Conservation (phyloP, 1,140 invertebrate species). For the Drosophila gunungcola region DNA sequence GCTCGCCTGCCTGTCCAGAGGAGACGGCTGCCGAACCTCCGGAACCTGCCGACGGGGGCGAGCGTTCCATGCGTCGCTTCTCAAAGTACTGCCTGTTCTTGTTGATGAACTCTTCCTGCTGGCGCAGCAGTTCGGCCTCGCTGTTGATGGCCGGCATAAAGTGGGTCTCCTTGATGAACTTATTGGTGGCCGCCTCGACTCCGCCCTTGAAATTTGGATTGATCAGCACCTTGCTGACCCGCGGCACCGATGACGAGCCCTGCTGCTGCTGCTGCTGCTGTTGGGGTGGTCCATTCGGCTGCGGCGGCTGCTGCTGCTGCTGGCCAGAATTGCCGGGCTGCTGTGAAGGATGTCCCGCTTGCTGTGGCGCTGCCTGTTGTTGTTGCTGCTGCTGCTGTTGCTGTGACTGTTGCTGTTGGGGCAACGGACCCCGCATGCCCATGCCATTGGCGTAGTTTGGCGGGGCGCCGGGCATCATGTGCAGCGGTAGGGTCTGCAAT, state of each 20-base stretch:
- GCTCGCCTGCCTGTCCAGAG: constrained; percentile 22
- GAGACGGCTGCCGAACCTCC: constrained; percentile 18
- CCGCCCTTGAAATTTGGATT: constrained; percentile 85
- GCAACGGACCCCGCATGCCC: constrained; percentile 63
- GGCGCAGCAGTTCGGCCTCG: constrained; percentile 78
- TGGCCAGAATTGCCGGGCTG: constrained; percentile 20
- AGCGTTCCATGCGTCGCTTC: constrained; percentile 78
- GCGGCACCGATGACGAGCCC: constrained; percentile 42
- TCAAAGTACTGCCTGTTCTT: constrained; percentile 84
- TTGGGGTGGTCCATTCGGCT: constrained; percentile 17
- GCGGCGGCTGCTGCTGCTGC: constrained; percentile 7
- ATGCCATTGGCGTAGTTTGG: constrained; percentile 69
- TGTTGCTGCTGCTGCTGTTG: constrained; percentile 33
- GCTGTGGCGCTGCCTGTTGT: constrained; percentile 12
- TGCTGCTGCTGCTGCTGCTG: constrained; percentile 22
- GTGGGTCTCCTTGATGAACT: constrained; percentile 84
- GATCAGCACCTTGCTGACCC: constrained; percentile 82
- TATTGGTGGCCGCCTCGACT: constrained; percentile 83
- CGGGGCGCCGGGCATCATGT: constrained; percentile 64
- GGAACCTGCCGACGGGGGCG: constrained; percentile 50
- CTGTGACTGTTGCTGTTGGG: constrained; percentile 54
- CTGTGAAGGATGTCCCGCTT: constrained; percentile 3
- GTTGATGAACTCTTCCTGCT: constrained; percentile 84
- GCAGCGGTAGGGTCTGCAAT: constrained; percentile 64
- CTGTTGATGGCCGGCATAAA: constrained; percentile 78